Conservation (phyloP, 2,113 vertebrate genomes). For the Nyctereutes procyonoides region DNA sequence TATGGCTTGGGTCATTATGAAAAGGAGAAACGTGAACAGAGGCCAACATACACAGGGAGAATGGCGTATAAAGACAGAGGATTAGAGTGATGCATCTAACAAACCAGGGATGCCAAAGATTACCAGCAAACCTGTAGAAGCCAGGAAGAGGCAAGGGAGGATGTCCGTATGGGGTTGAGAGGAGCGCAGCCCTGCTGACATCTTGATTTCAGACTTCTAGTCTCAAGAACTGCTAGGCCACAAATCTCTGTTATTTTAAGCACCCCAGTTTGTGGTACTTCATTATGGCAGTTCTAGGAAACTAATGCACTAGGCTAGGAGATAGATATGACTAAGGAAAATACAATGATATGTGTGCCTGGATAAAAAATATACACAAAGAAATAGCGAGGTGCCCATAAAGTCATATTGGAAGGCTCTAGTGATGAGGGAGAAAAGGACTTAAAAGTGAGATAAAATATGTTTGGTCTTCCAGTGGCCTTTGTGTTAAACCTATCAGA, state of each 20-base stretch:
- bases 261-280: not conserved
- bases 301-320: not conserved
- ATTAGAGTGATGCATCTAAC: not conserved
- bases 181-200: not conserved
- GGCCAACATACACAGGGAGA: not conserved
- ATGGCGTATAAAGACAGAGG: not conserved
- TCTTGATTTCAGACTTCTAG: not conserved
- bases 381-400: not conserved
- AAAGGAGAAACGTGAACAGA: not conserved
- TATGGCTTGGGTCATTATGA: not conserved
- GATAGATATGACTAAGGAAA: not conserved
- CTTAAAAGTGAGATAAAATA: not conserved
- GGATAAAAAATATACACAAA: not conserved
- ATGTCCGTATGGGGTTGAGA: not conserved
- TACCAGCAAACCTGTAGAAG: not conserved
- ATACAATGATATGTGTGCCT: not conserved
- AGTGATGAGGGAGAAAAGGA: not conserved
- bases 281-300: not conserved
- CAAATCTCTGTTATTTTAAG: not conserved
- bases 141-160: not conserved
- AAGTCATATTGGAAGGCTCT: not conserved
- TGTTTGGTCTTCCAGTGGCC: not conserved
- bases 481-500: not conserved
- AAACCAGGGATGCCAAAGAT: not conserved
- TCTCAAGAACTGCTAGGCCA: not conserved